Evolutionary conservation across 2,888 invertebrate species (phyloP).

Genomic region (Cryptocheilus praepositus): DNA sequence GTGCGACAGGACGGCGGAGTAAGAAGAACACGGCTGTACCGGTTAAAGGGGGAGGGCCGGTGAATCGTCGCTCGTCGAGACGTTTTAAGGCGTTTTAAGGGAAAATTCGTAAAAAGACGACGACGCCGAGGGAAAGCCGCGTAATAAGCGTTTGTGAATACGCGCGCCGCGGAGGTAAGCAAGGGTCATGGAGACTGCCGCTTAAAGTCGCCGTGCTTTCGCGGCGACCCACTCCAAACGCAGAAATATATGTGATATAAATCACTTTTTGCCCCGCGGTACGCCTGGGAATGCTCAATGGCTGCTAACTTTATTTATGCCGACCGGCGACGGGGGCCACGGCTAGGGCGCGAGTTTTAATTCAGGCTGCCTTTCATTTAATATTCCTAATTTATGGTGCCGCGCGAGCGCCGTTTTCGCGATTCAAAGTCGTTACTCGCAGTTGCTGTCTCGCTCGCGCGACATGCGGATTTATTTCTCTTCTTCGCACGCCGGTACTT

Average conservation of each 20-base stretch:
- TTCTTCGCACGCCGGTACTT: background rate
- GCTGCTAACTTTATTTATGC: constrained; percentile 55
- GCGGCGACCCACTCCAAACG: too few relatives aligned
- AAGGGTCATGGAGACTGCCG: too few relatives aligned
- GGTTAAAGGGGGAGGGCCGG: too few relatives aligned
- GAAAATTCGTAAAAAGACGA: background rate
- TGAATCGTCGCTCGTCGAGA: constrained; percentile 2
- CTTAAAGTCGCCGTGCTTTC: too few relatives aligned
- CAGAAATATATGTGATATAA: constrained; percentile 44
- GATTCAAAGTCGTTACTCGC: background rate
- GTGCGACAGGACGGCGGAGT: constrained; percentile 24
- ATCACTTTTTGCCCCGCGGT: constrained; percentile 46
- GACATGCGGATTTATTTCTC: too few relatives aligned
- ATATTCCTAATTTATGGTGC: constrained; percentile 35
- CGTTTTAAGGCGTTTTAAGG: constrained; percentile 10
- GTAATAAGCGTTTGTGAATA: constrained; percentile 45
- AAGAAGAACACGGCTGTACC: constrained; percentile 1
- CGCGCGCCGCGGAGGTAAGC: constrained; percentile 16
- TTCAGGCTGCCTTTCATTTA: constrained; percentile 57
- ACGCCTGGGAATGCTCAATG: constrained; percentile 52
- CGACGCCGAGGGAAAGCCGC: background rate
- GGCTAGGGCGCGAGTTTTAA: constrained; percentile 48
- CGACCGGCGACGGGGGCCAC: constrained; percentile 30
- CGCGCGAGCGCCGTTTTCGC: too few relatives aligned
- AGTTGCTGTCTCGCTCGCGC: too few relatives aligned